Percentiles rank a stretch among this genome's conserved stretches.
Evolutionary conservation across 2,797 vertebrate species (phyloP).

Genomic region (Pipistrellus pygmaeus): DNA sequence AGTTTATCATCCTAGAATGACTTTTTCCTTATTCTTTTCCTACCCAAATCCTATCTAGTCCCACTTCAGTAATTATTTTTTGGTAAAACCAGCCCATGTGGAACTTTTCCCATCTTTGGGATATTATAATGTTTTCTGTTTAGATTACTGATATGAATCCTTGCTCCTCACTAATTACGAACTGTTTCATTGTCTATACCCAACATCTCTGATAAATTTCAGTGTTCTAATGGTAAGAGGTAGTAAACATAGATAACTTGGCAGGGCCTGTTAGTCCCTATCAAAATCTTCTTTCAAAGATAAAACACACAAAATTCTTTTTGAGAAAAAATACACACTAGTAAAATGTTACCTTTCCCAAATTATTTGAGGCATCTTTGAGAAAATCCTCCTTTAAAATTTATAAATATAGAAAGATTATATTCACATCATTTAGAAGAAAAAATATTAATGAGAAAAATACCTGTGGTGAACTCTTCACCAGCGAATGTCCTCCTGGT

Average conservation of each 20-base stretch:
- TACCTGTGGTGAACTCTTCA: neutral
- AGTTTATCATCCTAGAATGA: neutral
- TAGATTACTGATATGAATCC: neutral
- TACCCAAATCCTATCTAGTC: neutral
- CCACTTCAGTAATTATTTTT: neutral
- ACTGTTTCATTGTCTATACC: neutral
- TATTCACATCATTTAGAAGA: constrained; percentile 10
- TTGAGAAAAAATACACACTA: neutral
- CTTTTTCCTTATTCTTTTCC: neutral
- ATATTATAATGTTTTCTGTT: neutral
- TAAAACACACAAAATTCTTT: neutral
- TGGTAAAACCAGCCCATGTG: neutral
- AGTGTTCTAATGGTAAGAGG: neutral
- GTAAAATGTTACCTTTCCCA: neutral
- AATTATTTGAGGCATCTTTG: neutral
- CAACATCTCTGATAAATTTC: neutral
- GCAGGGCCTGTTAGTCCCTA: neutral
- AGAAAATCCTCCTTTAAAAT: constrained; percentile 30
- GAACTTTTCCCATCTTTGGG: neutral
- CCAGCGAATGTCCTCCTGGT: neutral
- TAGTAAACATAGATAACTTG: neutral
- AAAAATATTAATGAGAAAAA: constrained; percentile 31
- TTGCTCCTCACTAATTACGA: neutral
- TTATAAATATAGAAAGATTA: neutral
- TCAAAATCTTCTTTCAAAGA: neutral